Evolutionary conservation across 2,888 invertebrate species (phyloP), one percentile per base, ranked within the genome.

Genomic region (Acronicta leporina): DNA sequence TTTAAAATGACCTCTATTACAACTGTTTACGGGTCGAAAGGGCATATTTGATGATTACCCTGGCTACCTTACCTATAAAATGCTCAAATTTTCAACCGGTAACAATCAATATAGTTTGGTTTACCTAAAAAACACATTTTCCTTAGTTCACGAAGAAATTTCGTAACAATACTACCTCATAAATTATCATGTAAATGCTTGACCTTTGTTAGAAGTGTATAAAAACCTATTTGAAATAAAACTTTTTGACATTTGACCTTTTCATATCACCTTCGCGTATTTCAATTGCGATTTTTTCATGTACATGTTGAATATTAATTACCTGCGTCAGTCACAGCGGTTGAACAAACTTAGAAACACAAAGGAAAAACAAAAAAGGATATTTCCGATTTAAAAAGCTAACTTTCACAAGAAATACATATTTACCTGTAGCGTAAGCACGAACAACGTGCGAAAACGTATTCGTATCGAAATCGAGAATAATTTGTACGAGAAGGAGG

Each of bases 181-280:
- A 33, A 33, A 10, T 13, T n/a, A 38, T 38, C n/a, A 38, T 38
- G 38, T n/a, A 38, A 38, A 38, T 38, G n/a, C 38, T n/a, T n/a
- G 38, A 38, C 33, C 33, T 33, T 33, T 33, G 33, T 11, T 11
- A 11, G 11, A 11, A 33, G 33, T n/a, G n/a, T 38, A 1, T 6
- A 38, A 38, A 38, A 38, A 38, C 38, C 38, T 38, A 38, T 38
- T 38, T 38, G n/a, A n/a, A 38, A 38, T 38, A 38, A 38, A 38
- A 38, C 13, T 13, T 35, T 35, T 35, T 35, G 35, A 35, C 6
- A 11, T 13, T 44, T 10, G 5, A 25, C 13, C 20, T 13, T 44
- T 25, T n/a, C 38, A 38, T n/a, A 38, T 33, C 33, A 33, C 33
- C 33, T 33, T 33, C 11, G 33, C 33, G 33, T 33, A 33, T 33